A percentile compares a stretch with the other conserved stretches of the same genome.
phyloP scores from a whole-genome alignment of 2,797 vertebrate species.

The Fundulus diaphanus region DNA sequence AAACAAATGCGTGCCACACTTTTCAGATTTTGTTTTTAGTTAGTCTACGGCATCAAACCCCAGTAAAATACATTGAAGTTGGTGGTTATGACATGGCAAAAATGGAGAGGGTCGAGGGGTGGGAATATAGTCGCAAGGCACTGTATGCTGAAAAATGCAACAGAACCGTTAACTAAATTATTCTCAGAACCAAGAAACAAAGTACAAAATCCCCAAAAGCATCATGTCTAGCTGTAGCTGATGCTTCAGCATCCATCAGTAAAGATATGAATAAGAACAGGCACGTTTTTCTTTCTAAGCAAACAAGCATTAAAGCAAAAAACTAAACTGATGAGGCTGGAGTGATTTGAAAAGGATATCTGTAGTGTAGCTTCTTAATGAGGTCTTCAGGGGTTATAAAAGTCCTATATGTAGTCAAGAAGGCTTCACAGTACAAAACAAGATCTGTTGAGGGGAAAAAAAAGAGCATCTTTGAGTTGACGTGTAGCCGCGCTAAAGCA shows the following conservation, averaged over 20 bases:
- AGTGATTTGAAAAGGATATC: conserved; percentile 90
- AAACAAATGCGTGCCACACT: too few species aligned
- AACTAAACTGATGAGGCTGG: conserved; percentile 20
- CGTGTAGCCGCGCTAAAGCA: conserved; percentile 27
- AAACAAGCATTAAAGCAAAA: conserved; percentile 35
- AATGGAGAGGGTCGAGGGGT: too few species aligned
- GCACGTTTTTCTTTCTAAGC: conserved; percentile 22
- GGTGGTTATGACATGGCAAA: too few species aligned
- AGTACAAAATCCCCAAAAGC: background rate
- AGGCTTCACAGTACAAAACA: conserved; percentile 98
- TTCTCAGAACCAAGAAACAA: background rate
- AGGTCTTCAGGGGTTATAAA: conserved; percentile 97
- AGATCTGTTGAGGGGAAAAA: conserved; percentile 81
- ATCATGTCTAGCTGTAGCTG: background rate
- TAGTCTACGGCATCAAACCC: too few species aligned
- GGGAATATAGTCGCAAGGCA: too few species aligned
- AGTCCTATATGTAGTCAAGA: conserved; percentile 97
- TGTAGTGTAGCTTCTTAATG: conserved; percentile 97
- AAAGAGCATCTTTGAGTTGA: conserved; percentile 38
- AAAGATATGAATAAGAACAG: conserved; percentile 8
- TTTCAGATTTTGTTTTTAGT: too few species aligned
- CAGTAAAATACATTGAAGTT: background rate
- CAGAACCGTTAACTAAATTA: too few species aligned
- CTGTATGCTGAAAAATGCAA: too few species aligned
- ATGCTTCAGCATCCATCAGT: background rate